Conservation (phyloP, 2,888 invertebrate species). For the Sesia apiformis region DNA sequence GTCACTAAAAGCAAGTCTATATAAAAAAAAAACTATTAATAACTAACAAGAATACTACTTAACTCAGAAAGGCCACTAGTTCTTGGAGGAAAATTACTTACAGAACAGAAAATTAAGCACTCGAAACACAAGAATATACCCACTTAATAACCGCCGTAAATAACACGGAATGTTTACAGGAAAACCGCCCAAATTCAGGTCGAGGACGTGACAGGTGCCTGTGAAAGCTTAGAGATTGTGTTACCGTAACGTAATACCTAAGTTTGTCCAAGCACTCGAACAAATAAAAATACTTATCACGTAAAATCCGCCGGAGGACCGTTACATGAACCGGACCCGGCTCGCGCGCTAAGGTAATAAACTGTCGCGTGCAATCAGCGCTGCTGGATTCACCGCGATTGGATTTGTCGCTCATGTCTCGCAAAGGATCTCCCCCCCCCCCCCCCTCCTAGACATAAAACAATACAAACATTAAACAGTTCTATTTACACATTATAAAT, state of each 20-base stretch:
- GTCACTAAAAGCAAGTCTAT: too few species aligned
- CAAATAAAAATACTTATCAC: slow-evolving; percentile 62
- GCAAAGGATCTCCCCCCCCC: not conserved
- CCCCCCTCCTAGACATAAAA: not conserved
- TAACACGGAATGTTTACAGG: too few species aligned
- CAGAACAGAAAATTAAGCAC: too few species aligned
- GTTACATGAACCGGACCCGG: slow-evolving; percentile 19
- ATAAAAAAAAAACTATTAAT: too few species aligned
- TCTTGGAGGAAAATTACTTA: too few species aligned
- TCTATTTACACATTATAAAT: too few species aligned
- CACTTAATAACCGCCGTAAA: too few species aligned
- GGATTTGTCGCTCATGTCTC: slow-evolving; percentile 21
- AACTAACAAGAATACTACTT: too few species aligned
- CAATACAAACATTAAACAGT: not conserved
- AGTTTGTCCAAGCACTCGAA: slow-evolving; percentile 36
- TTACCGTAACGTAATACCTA: slow-evolving; percentile 34
- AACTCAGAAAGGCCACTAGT: too few species aligned
- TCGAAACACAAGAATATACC: too few species aligned
- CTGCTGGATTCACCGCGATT: slow-evolving; percentile 16
- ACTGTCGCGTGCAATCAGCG: slow-evolving; percentile 38
- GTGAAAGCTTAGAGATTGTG: slow-evolving; percentile 41
- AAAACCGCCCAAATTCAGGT: too few species aligned
- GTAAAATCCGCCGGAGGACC: slow-evolving; percentile 28
- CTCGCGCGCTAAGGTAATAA: slow-evolving; percentile 23
- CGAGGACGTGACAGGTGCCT: slow-evolving; percentile 27